Percentiles rank a stretch among this genome's conserved stretches.
phyloP scores from a whole-genome alignment of 1,140 invertebrate species.

The Eumaeus atala region DNA sequence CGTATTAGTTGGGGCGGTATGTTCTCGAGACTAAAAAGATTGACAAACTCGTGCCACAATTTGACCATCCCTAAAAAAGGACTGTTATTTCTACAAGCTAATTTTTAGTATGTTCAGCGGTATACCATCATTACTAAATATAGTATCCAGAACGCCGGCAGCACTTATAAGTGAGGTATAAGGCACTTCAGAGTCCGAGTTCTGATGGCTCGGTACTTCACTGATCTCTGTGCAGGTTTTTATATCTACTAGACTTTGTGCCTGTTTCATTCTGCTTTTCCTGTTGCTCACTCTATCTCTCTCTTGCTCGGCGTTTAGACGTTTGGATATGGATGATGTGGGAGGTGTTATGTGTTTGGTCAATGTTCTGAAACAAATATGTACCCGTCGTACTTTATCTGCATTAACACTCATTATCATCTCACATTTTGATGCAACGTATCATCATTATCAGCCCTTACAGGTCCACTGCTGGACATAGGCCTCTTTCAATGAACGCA shows the following conservation, averaged over 20 bases:
- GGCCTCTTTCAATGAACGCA: too few species aligned
- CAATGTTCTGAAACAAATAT: constrained; percentile 47
- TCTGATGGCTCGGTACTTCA: constrained; percentile 43
- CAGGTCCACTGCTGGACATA: too few species aligned
- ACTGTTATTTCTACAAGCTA: too few species aligned
- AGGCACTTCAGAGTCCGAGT: constrained; percentile 62
- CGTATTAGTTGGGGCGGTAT: too few species aligned
- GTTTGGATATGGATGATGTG: constrained; percentile 41
- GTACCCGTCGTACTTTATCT: too few species aligned
- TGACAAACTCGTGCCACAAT: too few species aligned
- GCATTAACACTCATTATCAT: background rate
- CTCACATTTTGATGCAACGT: background rate
- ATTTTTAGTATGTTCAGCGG: too few species aligned
- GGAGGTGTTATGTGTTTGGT: constrained; percentile 73
- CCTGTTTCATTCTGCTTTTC: constrained; percentile 63
- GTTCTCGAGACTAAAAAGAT: too few species aligned
- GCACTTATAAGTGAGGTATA: constrained; percentile 61
- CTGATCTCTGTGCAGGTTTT: constrained; percentile 52
- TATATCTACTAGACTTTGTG: constrained; percentile 49
- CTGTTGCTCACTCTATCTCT: constrained; percentile 53
- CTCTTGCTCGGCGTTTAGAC: constrained; percentile 39
- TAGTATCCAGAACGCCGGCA: constrained; percentile 46
- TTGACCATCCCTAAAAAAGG: too few species aligned
- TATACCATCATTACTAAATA: constrained; percentile 53
- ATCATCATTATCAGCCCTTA: background rate